A percentile compares a stretch with the other conserved stretches of the same genome.
phyloP scores from a whole-genome alignment of 2,888 invertebrate species.

The Drosophila engyochracea region DNA sequence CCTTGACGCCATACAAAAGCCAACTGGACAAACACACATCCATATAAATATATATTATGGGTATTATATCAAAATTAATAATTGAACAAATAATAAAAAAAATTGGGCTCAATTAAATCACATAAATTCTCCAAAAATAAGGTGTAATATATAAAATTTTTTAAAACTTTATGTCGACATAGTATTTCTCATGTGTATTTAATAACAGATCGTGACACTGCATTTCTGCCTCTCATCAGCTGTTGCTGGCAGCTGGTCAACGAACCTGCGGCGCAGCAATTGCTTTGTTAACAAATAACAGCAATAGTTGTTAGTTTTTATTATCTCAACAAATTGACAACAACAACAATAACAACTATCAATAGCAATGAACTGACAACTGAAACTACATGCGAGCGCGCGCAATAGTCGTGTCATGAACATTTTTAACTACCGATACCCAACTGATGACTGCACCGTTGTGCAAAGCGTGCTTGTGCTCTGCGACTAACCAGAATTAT shows the following conservation, averaged over 20 bases:
- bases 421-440: constrained; percentile 35
- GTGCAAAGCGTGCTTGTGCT: not conserved
- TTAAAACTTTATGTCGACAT: not conserved
- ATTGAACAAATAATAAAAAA: not conserved
- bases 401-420: constrained; percentile 43
- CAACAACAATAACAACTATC: constrained; percentile 41
- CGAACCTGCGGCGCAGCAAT: constrained; percentile 55
- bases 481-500: constrained; percentile 12
- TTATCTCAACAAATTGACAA: constrained; percentile 63
- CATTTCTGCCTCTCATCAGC: constrained; percentile 10
- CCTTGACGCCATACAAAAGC: constrained; percentile 32
- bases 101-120: not conserved
- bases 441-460: constrained; percentile 22
- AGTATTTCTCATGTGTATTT: constrained; percentile 4
- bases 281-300: constrained; percentile 54
- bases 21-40: not conserved
- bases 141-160: not conserved
- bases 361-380: constrained; percentile 18
- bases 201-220: constrained; percentile 39
- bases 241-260: constrained; percentile 55
- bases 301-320: constrained; percentile 55
- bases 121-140: not conserved
- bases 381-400: constrained; percentile 27
- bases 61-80: not conserved
- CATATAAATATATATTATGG: not conserved